phyloP scores from a whole-genome alignment of 2,113 vertebrate genomes.

The Epinephelus fuscoguttatus region DNA sequence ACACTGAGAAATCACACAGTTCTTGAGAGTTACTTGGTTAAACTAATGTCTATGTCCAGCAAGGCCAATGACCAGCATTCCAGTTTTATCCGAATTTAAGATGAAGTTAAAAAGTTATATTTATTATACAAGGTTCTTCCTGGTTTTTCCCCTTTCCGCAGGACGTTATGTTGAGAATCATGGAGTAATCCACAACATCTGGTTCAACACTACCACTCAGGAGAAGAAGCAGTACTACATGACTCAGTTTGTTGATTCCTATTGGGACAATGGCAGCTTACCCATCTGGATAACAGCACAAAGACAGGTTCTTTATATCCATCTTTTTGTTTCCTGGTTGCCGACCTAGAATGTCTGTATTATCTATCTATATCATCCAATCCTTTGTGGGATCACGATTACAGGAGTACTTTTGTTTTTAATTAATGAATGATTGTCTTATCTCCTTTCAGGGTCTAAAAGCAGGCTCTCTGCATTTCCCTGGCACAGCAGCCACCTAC shows the following conservation, averaged over 20 bases:
- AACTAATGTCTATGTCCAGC: too few relatives aligned
- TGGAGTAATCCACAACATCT: conserved; percentile 93
- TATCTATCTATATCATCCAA: not conserved
- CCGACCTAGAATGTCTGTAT: not conserved
- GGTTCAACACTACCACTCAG: conserved; percentile 86
- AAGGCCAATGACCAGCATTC: not conserved
- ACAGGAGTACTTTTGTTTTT: not conserved
- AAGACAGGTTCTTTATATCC: conserved; percentile 85
- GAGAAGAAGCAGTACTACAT: conserved; percentile 85
- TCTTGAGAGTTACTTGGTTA: too few relatives aligned
- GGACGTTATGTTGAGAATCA: conserved; percentile 91
- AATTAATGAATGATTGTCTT: not conserved
- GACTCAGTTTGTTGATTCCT: conserved; percentile 85
- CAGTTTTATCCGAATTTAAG: not conserved
- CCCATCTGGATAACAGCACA: conserved; percentile 96
- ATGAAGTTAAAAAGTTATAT: too few relatives aligned
- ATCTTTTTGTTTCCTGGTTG: too few relatives aligned
- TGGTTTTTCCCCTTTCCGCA: conserved; percentile 50
- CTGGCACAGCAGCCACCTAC: conserved; percentile 88
- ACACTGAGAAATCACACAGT: too few relatives aligned
- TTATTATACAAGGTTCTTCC: too few relatives aligned
- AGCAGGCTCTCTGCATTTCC: conserved; percentile 91
- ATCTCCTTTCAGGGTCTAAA: conserved; percentile 85
- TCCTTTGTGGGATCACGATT: not conserved
- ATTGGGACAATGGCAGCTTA: conserved; percentile 93